A percentile compares a stretch with the other conserved stretches of the same genome.
These are phyloP conservation scores for Oophaga pumilio DNA, from an alignment of 2,113 vertebrate genomes.

Conservation along the genomic window DNA sequence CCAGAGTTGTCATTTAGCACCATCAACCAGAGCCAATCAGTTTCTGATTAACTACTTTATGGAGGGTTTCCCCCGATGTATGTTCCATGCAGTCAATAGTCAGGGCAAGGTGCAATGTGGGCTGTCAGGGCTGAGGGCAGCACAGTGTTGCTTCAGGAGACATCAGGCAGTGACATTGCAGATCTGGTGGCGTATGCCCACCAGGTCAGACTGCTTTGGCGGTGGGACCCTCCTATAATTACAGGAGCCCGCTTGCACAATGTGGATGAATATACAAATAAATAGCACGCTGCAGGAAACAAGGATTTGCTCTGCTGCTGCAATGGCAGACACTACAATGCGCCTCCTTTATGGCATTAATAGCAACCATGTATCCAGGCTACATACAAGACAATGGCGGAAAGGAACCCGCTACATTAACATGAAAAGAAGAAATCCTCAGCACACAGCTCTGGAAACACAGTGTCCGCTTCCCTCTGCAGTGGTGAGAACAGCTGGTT, in stretches of 20 bases:
- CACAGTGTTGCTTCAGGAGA: neutral
- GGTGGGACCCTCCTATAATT: neutral
- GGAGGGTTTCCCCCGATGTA: neutral
- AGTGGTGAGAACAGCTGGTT: slow-evolving; percentile 36
- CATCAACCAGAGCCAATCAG: neutral
- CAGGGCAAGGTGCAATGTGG: neutral
- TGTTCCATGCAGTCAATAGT: neutral
- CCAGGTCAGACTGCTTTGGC: neutral
- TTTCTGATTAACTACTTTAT: neutral
- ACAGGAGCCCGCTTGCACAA: neutral
- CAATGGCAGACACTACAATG: slow-evolving; percentile 12
- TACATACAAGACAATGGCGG: neutral
- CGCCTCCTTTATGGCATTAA: neutral
- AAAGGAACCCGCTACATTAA: neutral
- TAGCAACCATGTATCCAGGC: neutral
- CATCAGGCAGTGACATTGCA: slow-evolving; percentile 28
- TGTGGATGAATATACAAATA: neutral
- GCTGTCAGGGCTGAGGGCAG: neutral
- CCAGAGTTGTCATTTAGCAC: no score
- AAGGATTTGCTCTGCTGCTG: no score
- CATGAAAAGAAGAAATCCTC: neutral
- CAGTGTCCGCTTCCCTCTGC: slow-evolving; percentile 34
- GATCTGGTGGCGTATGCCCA: neutral
- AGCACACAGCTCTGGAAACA: neutral
- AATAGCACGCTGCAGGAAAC: neutral